Evolutionary conservation across 2,888 invertebrate genomes (phyloP).

Genomic region (Drosophila imparisetae): DNA sequence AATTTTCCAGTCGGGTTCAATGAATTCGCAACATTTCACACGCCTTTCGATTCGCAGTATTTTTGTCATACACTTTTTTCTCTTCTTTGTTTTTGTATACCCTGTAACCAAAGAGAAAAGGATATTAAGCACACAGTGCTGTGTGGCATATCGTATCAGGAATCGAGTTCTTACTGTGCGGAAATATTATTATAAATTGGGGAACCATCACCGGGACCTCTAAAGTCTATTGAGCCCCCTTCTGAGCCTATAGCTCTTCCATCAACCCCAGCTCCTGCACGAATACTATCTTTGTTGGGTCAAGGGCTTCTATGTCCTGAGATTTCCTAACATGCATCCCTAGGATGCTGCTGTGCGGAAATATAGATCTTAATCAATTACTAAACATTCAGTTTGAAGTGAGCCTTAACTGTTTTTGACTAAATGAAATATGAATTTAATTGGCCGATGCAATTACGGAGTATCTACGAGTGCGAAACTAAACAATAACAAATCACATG

Average conservation of each 20-base stretch:
- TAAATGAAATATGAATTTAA: background rate
- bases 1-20: conserved; percentile 59
- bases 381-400: background rate
- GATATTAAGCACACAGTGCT: background rate
- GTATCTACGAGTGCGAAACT: conserved; percentile 3
- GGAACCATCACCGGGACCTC: too few species aligned
- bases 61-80: background rate
- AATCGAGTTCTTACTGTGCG: background rate
- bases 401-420: background rate
- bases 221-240: too few species aligned
- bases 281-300: too few species aligned
- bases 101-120: conserved; percentile 15
- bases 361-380: background rate
- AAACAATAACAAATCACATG: conserved; percentile 3
- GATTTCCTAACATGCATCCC: too few species aligned
- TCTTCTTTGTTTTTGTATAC: conserved; percentile 9
- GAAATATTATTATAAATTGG: too few species aligned
- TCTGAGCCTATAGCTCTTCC: too few species aligned
- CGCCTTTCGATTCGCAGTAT: conserved; percentile 36
- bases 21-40: conserved; percentile 72
- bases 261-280: too few species aligned
- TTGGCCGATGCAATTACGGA: background rate
- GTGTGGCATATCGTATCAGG: background rate
- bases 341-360: too few species aligned
- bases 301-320: too few species aligned